A percentile compares a stretch with the other conserved stretches of the same genome.
Conservation (phyloP, 2,113 vertebrate genomes). For the Apteryx mantelli region DNA sequence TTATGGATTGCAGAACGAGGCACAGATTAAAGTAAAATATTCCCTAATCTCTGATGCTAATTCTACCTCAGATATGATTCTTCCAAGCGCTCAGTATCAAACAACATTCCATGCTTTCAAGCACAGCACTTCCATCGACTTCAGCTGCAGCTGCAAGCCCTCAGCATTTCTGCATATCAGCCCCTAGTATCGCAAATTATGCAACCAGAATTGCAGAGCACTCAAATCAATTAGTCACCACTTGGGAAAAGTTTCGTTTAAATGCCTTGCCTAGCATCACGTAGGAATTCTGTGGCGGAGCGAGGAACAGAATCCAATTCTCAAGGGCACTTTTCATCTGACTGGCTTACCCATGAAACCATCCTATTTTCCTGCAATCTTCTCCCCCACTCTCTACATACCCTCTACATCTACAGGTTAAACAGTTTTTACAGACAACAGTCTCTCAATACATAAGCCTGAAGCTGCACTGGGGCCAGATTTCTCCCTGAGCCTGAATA, state of each 20-base stretch:
- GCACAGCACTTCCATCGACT: conserved; percentile 54
- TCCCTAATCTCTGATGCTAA: conserved; percentile 6
- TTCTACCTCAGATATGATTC: conserved; percentile 4
- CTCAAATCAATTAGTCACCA: conserved; percentile 76
- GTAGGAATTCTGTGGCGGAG: conserved; percentile 66
- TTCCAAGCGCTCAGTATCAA: conserved; percentile 19
- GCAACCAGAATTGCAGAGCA: conserved; percentile 72
- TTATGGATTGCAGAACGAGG: background rate
- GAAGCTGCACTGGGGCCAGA: conserved; percentile 68
- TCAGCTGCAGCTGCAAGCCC: conserved; percentile 65
- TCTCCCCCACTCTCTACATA: conserved; percentile 41
- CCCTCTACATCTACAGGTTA: conserved; percentile 69
- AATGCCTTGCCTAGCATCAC: conserved; percentile 64
- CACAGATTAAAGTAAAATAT: background rate
- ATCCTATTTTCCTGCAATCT: background rate
- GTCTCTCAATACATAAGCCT: conserved; percentile 67
- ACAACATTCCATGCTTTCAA: conserved; percentile 32
- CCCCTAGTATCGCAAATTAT: conserved; percentile 63
- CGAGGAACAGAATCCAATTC: conserved; percentile 65
- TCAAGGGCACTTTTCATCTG: conserved; percentile 65
- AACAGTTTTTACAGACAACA: conserved; percentile 71
- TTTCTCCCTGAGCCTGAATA: conserved; percentile 72
- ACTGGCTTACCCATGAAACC: conserved; percentile 62
- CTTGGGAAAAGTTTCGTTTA: conserved; percentile 74
- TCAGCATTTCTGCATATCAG: conserved; percentile 59